Evolutionary conservation across 2,113 vertebrate species (phyloP).

Genomic region (Clupea harengus): DNA sequence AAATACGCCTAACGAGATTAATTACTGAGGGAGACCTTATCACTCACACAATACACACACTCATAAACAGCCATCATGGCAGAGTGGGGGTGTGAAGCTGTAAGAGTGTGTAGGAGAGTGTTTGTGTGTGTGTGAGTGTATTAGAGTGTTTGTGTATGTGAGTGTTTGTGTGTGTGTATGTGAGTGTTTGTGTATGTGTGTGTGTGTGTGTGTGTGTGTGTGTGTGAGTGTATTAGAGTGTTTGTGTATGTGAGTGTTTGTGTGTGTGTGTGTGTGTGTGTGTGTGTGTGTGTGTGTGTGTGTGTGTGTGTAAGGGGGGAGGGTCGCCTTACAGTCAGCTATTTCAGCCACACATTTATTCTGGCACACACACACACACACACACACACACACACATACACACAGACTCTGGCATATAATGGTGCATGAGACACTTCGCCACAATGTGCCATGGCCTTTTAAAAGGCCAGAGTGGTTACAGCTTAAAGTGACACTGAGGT

Average conservation of each 20-base stretch:
- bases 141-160: not conserved
- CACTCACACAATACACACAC: constrained; percentile 13
- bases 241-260: too few species aligned
- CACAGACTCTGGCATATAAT: not conserved
- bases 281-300: not conserved
- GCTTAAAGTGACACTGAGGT: not conserved
- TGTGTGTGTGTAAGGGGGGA: not conserved
- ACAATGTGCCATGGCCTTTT: not conserved
- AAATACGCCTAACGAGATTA: constrained; percentile 25
- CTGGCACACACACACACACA: not conserved
- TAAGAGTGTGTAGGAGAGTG: not conserved
- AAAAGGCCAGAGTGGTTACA: not conserved
- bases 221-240: not conserved
- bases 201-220: not conserved
- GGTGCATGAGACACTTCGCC: not conserved
- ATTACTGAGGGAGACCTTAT: constrained; percentile 28
- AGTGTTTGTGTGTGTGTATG: not conserved
- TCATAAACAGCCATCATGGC: constrained; percentile 4
- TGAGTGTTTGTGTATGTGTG: not conserved
- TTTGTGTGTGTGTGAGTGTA: not conserved
- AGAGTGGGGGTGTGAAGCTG: not conserved
- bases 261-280: not conserved
- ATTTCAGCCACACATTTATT: not conserved
- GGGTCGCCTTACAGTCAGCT: not conserved
- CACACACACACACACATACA: not conserved